A percentile compares a stretch with the other conserved stretches of the same genome.
Evolutionary conservation across 2,113 vertebrate species (phyloP).

Genomic region (Emydocephalus ijimae): DNA sequence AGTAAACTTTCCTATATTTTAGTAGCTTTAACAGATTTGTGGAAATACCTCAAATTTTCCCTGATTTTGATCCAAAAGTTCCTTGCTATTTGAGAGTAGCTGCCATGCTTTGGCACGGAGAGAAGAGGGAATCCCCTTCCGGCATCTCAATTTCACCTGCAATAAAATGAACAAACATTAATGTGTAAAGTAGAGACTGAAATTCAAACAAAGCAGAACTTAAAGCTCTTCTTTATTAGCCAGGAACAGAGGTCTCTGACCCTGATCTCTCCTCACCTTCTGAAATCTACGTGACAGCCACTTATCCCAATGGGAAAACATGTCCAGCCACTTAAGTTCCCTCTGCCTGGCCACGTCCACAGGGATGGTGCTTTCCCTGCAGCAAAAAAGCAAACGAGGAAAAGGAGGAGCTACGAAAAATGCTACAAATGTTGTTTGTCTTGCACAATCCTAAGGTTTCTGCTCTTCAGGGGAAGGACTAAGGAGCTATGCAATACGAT

Average conservation of each 20-base stretch:
- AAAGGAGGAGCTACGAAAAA: not conserved
- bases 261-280: slow-evolving; percentile 73
- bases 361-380: slow-evolving; percentile 76
- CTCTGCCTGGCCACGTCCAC: slow-evolving; percentile 86
- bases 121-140: slow-evolving; percentile 89
- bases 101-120: slow-evolving; percentile 87
- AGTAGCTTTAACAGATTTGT: too few relatives aligned
- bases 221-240: not conserved
- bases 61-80: slow-evolving; percentile 78
- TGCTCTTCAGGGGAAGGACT: not conserved
- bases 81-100: slow-evolving; percentile 84
- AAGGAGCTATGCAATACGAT: too few relatives aligned
- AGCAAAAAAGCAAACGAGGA: slow-evolving; percentile 11
- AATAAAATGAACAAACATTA: not conserved
- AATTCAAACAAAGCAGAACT: not conserved
- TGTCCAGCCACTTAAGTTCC: slow-evolving; percentile 91
- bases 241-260: not conserved
- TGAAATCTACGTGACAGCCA: slow-evolving; percentile 86
- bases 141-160: slow-evolving; percentile 87
- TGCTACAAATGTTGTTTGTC: not conserved
- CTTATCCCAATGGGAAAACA: slow-evolving; percentile 90
- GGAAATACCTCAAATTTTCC: slow-evolving; percentile 83
- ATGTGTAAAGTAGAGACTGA: not conserved
- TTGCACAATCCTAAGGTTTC: not conserved
- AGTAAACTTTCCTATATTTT: too few relatives aligned